Conservation (phyloP, 2,888 invertebrate genomes). For the Drosophila recens region DNA sequence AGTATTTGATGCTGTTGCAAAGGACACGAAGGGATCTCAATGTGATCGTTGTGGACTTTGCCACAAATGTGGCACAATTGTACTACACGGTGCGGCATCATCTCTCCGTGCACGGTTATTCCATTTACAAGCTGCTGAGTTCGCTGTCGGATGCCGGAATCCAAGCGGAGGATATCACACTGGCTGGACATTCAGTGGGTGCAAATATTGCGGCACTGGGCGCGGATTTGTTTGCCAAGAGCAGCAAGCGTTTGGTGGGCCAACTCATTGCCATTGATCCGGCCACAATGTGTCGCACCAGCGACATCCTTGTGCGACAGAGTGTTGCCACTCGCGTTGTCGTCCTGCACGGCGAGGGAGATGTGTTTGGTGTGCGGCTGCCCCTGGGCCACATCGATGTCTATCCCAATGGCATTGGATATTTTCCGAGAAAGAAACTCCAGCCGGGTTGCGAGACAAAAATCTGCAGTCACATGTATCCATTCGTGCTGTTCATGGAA, state of each 20-base stretch:
- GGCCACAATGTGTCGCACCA: slow-evolving; percentile 77
- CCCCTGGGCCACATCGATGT: slow-evolving; percentile 80
- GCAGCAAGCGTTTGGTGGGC: slow-evolving; percentile 59
- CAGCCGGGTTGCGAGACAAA: slow-evolving; percentile 82
- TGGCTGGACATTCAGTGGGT: slow-evolving; percentile 83
- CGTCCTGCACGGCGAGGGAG: slow-evolving; percentile 82
- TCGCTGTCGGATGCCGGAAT: slow-evolving; percentile 67
- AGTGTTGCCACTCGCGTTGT: slow-evolving; percentile 74
- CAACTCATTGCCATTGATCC: slow-evolving; percentile 83
- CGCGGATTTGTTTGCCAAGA: slow-evolving; percentile 65
- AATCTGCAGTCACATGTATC: slow-evolving; percentile 82
- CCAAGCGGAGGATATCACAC: slow-evolving; percentile 60
- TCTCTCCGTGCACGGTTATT: slow-evolving; percentile 75
- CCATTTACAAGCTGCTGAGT: slow-evolving; percentile 71
- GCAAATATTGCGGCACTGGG: slow-evolving; percentile 83
- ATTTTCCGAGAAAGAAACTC: slow-evolving; percentile 72
- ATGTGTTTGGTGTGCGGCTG: slow-evolving; percentile 76
- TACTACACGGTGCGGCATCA: slow-evolving; percentile 82
- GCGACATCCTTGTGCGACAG: slow-evolving; percentile 72
- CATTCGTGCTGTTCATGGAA: slow-evolving; percentile 82
- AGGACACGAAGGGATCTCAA: slow-evolving; percentile 76
- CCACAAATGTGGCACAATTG: slow-evolving; percentile 74
- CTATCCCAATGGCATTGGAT: slow-evolving; percentile 83
- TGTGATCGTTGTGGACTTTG: slow-evolving; percentile 80
- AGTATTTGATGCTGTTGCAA: slow-evolving; percentile 77